Evolutionary conservation across 1,140 invertebrate genomes (phyloP), one percentile per base, ranked within the genome.

Genomic region (Pseudomyrmex pallidus): DNA sequence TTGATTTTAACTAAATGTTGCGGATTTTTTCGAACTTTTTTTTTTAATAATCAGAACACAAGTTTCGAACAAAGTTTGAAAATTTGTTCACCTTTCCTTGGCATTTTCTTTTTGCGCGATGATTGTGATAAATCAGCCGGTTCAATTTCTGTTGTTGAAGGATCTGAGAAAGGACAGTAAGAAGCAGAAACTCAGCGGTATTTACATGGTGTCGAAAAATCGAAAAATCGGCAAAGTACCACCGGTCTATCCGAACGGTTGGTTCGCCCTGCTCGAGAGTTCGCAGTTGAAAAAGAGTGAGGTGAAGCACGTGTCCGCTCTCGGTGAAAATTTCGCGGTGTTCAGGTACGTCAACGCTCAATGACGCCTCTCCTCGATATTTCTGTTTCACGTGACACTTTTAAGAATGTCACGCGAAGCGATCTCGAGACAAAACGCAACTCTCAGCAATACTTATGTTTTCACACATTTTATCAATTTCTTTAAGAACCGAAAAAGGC

Each of bases 161-260:
- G 90, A 91, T 52, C 80, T 85, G 62, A 89, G 77, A 85, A 77
- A 62, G 83, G 61, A 83, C 62, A 25, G 77, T 17, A 68, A 63
- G 35, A 85, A 68, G 25, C 76, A 13, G 13, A 54, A n/a, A 5
- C 5, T 5, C 15, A 13, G n/a, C 12, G 12, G 50, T 15, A n/a
- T 80, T 66, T 22, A 44, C 54, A 9, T 76, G 8, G 85, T 90
- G 87, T 74, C 85, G 35, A 92, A 90, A 80, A 90, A 89, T 57
- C 90, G 96, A 3, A 95, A 95, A 74, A 91, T 96, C 20, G 96
- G 95, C 5, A 95, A 96, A 67, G 88, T 97, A 9, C 97, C 97
- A 0, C 98, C 98, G 0, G 96, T 97, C 0, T 98, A 96, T 93
- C 98, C 98, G 0, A 98, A 99, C 89, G 98, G 98, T 12, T 99